Conservation (phyloP, 1,140 invertebrate species). For the Lineus longissimus region DNA sequence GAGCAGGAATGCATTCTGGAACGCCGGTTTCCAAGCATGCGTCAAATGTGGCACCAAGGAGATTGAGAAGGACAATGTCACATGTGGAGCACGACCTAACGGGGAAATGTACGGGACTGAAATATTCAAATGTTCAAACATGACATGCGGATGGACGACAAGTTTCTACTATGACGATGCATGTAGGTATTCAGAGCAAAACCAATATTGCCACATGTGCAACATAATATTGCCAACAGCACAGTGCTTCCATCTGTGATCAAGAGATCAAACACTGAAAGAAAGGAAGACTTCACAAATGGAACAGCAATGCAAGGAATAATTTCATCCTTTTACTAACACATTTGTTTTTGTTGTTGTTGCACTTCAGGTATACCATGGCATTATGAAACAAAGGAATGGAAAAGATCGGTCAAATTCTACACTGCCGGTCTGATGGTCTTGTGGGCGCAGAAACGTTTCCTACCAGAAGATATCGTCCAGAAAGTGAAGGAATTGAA, state of each 20-base stretch:
- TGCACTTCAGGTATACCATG: background rate
- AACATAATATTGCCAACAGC: no score
- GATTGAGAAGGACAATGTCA: conserved; percentile 19
- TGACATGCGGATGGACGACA: conserved; percentile 21
- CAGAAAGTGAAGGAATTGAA: conserved; percentile 14
- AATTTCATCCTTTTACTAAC: background rate
- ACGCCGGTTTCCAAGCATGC: conserved; percentile 21
- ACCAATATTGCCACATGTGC: no score
- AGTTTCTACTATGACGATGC: no score
- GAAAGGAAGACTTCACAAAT: conserved; percentile 21
- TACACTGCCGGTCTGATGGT: conserved; percentile 21
- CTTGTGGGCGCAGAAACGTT: conserved; percentile 22
- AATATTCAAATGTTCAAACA: conserved; percentile 20
- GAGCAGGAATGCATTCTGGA: conserved; percentile 20
- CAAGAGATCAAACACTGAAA: no score
- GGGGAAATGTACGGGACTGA: conserved; percentile 23
- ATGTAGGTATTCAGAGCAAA: no score
- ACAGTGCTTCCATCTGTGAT: no score
- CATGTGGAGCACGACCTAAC: conserved; percentile 20
- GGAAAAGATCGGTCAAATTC: conserved; percentile 15
- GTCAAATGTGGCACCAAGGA: conserved; percentile 17
- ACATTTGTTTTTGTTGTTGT: background rate
- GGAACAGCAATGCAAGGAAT: conserved; percentile 21
- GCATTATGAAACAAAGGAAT: conserved; percentile 19
- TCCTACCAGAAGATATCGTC: conserved; percentile 9